Evolutionary conservation across 2,888 invertebrate genomes (phyloP), one percentile per base, ranked within the genome.

Genomic region (Zonitis immaculata): DNA sequence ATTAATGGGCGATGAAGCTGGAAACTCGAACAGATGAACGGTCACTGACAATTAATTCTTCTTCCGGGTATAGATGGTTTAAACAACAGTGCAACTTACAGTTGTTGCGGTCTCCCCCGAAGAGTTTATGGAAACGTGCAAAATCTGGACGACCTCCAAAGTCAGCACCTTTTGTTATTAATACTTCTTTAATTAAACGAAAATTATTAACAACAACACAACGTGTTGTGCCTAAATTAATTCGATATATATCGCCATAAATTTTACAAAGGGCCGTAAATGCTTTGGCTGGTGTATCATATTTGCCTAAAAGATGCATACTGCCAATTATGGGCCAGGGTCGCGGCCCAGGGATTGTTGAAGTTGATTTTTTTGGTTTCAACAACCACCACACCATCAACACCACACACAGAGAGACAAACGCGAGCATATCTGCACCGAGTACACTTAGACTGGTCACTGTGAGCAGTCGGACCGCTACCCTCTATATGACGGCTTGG

Each of bases 91-190:
- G 47, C 49, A 52, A 87, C 92, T 91, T 76, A 92, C 91, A 91
- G 72, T 91, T 91, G 75, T 90, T 89, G 50, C 91, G 79, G 75
- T 91, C 87, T 27, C 90, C 91, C 25, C 89, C 90, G 73, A 93
- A 92, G 7, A 92, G 83, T 60, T 85, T 82, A 68, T 91, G 87
- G 72, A 89, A 92, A 14, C 93, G 78, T 61, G 86, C 72, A 73
- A 91, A 91, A 71, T 91, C 85, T 0, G 92, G 91, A 8, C 93
- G 79, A 9, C 91, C 89, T 1, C 89, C 90, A 73, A 93, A 91
- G 66, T 86, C 86, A 58, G 85, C 86, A 4, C 91, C 91, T 67
- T 88, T 89, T 56, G 86, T 83, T 69, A 89, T 88, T 20, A 90
- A 77, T 45, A 90, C 89, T 69, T 89, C 88, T 55, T 85, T 81